Base-by-base conservation (phyloP, 1,140 invertebrate species). In the Andricus grossulariae region DNA sequence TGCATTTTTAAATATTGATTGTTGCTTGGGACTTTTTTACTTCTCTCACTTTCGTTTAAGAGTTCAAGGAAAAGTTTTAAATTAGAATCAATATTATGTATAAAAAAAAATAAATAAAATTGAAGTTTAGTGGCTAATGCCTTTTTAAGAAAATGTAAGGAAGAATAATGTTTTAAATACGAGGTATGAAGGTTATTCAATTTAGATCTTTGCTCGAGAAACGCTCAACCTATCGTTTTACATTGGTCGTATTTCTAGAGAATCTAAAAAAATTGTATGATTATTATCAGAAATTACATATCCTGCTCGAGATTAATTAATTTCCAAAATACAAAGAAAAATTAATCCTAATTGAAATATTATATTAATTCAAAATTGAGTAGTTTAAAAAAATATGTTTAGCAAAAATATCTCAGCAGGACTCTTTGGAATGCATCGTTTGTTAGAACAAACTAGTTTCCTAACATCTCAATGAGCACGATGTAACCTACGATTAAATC, bases 401-500 rank as follows among this genome's bases (percentile, higher is more conserved):
- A 32, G 57, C 3, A 66, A 66, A 32, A 66, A 66, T 66, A 66
- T 66, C 57, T 66, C 21, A 32, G 57, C 57, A 66, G 57, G 57
- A 66, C 57, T 66, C 57, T 66, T 66, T 66, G 57, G 57, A 66
- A 66, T 66, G 57, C 57, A 66, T 66, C 12, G 21, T 66, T 32
- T 32, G 21, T 66, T 32, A 66, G 21, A 13, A 25, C 19, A 66
- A 66, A 66, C 57, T 66, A 32, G 21, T 66, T 66, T 39, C 32
- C 32, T 66, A 16, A 66, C 57, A 66, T 66, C 16, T 66, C 13
- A 66, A 66, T 66, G 25, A 66, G 57, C 57, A 66, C 25, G 21
- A 66, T 16, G 25, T 32, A 66, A 66, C 57, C 25, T 66, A 66
- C 57, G 57, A 66, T 66, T 66, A 66, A 66, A 66, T 66, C 57